These are phyloP conservation scores for Onychorhynchus coronatus DNA, from an alignment of 2,113 vertebrate species.

Conservation along the genomic window DNA sequence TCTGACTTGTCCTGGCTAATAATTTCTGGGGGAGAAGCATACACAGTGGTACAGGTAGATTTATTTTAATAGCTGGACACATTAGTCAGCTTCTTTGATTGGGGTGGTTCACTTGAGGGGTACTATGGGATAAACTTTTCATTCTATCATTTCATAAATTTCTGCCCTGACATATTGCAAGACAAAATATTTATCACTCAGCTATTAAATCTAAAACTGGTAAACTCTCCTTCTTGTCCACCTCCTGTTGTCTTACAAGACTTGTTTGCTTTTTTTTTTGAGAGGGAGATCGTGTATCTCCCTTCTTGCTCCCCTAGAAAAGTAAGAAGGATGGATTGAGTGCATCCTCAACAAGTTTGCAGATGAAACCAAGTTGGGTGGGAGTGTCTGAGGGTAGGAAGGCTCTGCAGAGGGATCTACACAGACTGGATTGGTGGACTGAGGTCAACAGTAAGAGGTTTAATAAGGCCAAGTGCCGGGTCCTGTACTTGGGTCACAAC, in stretches of 20 bases:
- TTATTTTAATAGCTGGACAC: background rate
- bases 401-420: background rate
- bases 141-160: background rate
- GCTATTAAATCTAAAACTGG: background rate
- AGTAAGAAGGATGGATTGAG: no score
- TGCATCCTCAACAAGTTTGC: background rate
- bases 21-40: background rate
- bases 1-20: background rate
- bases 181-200: background rate
- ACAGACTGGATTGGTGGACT: background rate
- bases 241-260: background rate
- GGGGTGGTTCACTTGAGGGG: background rate
- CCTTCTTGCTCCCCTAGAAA: background rate
- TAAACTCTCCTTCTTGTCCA: background rate
- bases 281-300: background rate
- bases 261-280: fast-evolving
- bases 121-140: background rate
- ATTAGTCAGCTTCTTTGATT: background rate
- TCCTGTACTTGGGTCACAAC: background rate
- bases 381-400: background rate
- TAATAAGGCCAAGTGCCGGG: background rate
- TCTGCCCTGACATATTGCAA: background rate
- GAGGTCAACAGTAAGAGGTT: background rate
- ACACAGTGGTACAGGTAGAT: background rate
- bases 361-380: background rate